These are phyloP conservation scores for Gonocerus acuteangulatus DNA, from an alignment of 2,888 invertebrate genomes.

Conservation along the genomic window DNA sequence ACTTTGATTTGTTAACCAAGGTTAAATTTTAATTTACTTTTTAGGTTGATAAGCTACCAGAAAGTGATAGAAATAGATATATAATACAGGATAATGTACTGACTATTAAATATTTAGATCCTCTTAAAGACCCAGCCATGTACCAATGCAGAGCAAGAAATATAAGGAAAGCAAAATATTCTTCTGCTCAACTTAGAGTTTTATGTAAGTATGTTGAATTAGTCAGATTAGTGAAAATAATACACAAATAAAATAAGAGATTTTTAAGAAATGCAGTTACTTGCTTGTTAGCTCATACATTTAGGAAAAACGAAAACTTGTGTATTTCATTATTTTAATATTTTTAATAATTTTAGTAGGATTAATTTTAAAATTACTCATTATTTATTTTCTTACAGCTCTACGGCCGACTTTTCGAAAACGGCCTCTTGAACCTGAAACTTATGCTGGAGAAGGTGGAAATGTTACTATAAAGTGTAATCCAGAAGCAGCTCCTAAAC, in stretches of 20 bases:
- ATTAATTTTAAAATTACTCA: too few relatives aligned
- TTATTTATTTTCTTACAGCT: constrained; percentile 44
- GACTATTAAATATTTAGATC: constrained; percentile 64
- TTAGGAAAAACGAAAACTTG: too few relatives aligned
- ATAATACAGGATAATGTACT: constrained; percentile 77
- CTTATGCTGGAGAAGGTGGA: constrained; percentile 83
- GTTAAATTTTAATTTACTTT: too few relatives aligned
- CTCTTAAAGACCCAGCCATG: constrained; percentile 82
- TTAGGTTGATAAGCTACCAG: constrained; percentile 39
- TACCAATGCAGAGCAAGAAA: constrained; percentile 89
- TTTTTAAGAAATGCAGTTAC: too few relatives aligned
- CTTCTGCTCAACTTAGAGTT: constrained; percentile 82
- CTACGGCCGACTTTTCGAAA: constrained; percentile 83
- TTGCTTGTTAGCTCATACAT: too few relatives aligned
- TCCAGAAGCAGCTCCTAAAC: constrained; percentile 89
- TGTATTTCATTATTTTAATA: too few relatives aligned
- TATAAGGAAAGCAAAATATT: constrained; percentile 73
- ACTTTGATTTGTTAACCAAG: too few relatives aligned
- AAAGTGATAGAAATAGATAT: constrained; percentile 68
- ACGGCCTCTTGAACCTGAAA: constrained; percentile 77
- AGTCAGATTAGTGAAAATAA: not conserved
- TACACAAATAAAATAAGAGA: too few relatives aligned
- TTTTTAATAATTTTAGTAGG: too few relatives aligned
- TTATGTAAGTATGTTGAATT: constrained; percentile 54
- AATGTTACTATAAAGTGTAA: constrained; percentile 85